Percentiles rank a stretch among this genome's conserved stretches.
phyloP scores from a whole-genome alignment of 1,140 invertebrate species.

The Cydia pomonella region DNA sequence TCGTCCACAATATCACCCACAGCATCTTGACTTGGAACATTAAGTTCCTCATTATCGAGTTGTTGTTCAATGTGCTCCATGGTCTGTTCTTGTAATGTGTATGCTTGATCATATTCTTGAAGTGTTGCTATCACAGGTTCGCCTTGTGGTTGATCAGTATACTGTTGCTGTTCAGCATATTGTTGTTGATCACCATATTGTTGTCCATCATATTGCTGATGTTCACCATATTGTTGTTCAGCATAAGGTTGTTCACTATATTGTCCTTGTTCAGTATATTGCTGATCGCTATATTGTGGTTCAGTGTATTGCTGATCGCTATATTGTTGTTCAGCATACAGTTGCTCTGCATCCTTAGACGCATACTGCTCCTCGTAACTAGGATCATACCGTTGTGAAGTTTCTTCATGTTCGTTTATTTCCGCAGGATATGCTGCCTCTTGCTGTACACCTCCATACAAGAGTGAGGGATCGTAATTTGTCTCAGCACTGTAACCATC shows the following conservation, averaged over 20 bases:
- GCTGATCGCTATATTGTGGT: conserved; percentile 44
- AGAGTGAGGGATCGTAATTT: conserved; percentile 52
- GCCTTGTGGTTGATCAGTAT: not conserved
- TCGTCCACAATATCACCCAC: not conserved
- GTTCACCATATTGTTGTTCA: conserved; percentile 43
- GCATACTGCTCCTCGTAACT: conserved; percentile 62
- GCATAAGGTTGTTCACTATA: conserved; percentile 41
- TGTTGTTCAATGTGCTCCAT: conserved; percentile 46
- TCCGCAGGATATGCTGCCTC: conserved; percentile 53
- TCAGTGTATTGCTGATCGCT: conserved; percentile 38
- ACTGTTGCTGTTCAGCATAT: conserved; percentile 38
- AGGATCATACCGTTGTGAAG: conserved; percentile 59
- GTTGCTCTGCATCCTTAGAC: conserved; percentile 30
- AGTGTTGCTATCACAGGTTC: not conserved
- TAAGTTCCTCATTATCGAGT: conserved; percentile 35
- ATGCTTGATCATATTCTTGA: conserved; percentile 3
- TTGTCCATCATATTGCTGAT: conserved; percentile 38
- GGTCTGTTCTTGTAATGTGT: conserved; percentile 25
- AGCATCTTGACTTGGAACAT: not conserved
- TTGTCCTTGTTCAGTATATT: conserved; percentile 42
- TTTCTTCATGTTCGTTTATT: conserved; percentile 59
- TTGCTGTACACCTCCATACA: conserved; percentile 52
- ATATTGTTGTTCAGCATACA: conserved; percentile 43
- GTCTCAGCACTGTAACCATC: conserved; percentile 40
- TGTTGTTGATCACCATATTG: conserved; percentile 45